Evolutionary conservation across 2,888 invertebrate species (phyloP), one percentile per base, ranked within the genome.

Genomic region (Phengaris arion): DNA sequence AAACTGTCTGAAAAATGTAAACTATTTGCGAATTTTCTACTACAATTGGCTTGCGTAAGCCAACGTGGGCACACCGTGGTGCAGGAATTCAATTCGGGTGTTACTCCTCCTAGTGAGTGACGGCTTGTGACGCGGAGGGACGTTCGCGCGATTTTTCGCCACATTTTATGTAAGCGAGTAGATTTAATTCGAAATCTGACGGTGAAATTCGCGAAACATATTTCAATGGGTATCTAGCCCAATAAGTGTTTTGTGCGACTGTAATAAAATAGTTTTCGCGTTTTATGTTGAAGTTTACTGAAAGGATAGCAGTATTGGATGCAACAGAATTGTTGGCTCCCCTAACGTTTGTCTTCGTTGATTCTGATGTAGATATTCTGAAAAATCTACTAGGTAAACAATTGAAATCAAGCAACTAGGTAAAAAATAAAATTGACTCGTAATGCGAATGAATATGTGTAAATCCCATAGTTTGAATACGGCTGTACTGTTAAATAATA

Each of bases 41-140:
- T 69, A 51, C 45, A 75, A 72, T 57, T 57, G 68, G 68, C 51
- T 51, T n/a, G 79, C 85, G 81, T 81, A 80, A 81, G 79, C 80
- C 78, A 82, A 81, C 81, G 77, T 75, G 74, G 78, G 75, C 77
- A 82, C 83, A 81, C 85, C 81, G 84, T 77, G 76, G 84, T 85
- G 83, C 83, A 86, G 89, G 92, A 92, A 92, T 92, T 92, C 91
- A 91, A 92, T 91, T 91, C 90, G 87, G 87, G 86, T 87, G 87
- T 86, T 87, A 84, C 86, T 86, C 81, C 46, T 48, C 85, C 78
- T 83, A 81, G 82, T 80, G 85, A 86, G 85, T 88, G 90, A 90
- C 90, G 85, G 87, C 83, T 84, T 84, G 88, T 88, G 89, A 88
- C 89, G 85, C 82, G 85, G 22, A 22, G 22, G 22, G 22, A 22